Evolutionary conservation across 2,797 vertebrate genomes (phyloP).

Genomic region (Tamandua tetradactyla): DNA sequence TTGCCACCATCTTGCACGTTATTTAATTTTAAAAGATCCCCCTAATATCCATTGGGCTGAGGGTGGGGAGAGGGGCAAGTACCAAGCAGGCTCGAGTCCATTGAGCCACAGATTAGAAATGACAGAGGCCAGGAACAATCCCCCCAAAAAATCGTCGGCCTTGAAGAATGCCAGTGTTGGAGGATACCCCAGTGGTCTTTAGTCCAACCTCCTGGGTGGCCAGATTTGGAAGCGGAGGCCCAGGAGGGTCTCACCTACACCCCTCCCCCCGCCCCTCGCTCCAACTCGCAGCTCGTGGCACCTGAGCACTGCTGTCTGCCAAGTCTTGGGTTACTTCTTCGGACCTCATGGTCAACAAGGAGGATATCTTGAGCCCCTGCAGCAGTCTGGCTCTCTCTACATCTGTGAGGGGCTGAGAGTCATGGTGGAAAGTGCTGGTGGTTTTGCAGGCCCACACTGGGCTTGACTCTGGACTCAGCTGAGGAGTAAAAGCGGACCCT

Average conservation of each 20-base stretch:
- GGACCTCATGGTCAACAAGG: background rate
- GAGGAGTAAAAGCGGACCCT: no score
- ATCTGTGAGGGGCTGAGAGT: background rate
- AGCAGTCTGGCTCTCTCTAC: background rate
- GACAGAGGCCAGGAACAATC: background rate
- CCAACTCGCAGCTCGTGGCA: background rate
- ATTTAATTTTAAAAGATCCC: background rate
- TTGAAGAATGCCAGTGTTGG: background rate
- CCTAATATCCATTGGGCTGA: background rate
- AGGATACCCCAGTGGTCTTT: background rate
- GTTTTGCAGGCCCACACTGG: background rate
- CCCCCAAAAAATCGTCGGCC: background rate
- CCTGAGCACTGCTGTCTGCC: background rate
- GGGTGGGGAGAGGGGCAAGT: background rate
- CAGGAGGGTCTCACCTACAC: background rate
- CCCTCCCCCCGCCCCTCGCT: background rate
- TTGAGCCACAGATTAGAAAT: background rate
- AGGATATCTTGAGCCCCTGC: background rate
- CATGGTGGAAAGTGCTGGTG: background rate
- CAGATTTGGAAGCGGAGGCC: background rate
- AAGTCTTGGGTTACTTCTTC: background rate
- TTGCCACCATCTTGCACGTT: no score
- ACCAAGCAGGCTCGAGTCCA: background rate
- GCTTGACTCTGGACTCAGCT: background rate
- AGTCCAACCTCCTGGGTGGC: background rate